A percentile compares a stretch with the other conserved stretches of the same genome.
phyloP scores from a whole-genome alignment of 2,113 vertebrate genomes.

The Athene cunicularia region DNA sequence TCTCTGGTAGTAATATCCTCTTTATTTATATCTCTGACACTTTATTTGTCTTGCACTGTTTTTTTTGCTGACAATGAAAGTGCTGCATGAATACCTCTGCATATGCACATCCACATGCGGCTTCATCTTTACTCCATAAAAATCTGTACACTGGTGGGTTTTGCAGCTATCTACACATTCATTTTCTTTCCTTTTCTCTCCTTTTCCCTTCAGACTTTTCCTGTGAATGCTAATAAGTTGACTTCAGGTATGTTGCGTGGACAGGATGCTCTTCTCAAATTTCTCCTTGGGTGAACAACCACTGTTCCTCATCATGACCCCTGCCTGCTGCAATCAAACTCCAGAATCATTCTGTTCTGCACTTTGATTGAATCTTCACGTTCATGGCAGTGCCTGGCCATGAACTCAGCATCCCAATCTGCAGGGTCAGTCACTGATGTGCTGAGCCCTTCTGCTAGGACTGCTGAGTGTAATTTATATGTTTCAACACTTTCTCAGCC shows the following conservation, averaged over 20 bases:
- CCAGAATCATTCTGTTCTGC: neutral
- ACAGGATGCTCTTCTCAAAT: neutral
- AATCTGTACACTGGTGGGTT: neutral
- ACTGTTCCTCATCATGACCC: neutral
- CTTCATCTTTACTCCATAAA: neutral
- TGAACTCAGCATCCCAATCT: neutral
- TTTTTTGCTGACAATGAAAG: neutral
- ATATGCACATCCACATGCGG: neutral
- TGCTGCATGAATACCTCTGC: neutral
- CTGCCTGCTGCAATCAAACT: conserved; percentile 20
- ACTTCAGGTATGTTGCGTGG: neutral
- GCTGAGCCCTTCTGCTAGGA: neutral
- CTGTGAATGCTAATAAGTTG: neutral
- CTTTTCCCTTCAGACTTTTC: neutral
- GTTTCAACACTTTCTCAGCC: neutral
- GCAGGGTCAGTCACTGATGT: neutral
- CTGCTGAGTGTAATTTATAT: neutral
- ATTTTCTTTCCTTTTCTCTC: neutral
- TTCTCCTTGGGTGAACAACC: neutral
- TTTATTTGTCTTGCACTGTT: neutral
- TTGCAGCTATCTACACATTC: neutral
- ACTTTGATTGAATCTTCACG: conserved; percentile 16
- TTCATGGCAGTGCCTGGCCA: neutral
- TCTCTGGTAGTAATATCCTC: neutral
- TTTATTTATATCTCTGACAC: neutral